A percentile compares a stretch with the other conserved stretches of the same genome.
Conservation (phyloP, 2,797 vertebrate species). For the Leucoraja ocellata region DNA sequence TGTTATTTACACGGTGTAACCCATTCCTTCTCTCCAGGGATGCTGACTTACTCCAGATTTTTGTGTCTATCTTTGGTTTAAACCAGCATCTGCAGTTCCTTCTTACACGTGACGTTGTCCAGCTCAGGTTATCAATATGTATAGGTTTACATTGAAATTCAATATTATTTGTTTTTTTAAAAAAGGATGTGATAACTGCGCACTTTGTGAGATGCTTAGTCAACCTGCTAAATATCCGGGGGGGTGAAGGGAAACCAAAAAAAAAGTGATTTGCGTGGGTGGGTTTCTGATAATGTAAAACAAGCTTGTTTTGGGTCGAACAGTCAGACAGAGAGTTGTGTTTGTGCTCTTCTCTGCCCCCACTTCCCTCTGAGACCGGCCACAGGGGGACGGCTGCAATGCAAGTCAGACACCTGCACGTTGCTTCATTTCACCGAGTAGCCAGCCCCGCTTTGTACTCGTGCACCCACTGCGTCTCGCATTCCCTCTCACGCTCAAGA, state of each 20-base stretch:
- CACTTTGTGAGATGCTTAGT: not conserved
- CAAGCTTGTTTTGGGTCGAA: conserved; percentile 12
- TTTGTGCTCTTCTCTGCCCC: conserved; percentile 12
- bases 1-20: not conserved
- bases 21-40: too few relatives aligned
- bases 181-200: not conserved
- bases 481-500: not conserved
- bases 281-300: conserved; percentile 22
- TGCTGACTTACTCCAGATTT: too few relatives aligned
- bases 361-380: conserved; percentile 33
- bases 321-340: conserved; percentile 36
- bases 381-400: conserved; percentile 14
- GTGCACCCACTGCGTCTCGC: not conserved
- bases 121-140: not conserved
- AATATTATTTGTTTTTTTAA: not conserved
- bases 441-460: not conserved
- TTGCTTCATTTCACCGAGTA: conserved; percentile 4
- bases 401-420: conserved; percentile 20
- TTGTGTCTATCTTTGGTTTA: too few relatives aligned
- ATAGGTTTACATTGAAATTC: not conserved
- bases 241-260: not conserved
- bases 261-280: conserved; percentile 26
- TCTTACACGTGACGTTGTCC: not conserved
- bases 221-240: not conserved
- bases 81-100: too few relatives aligned